Base-by-base conservation (phyloP, 2,113 vertebrate genomes). In the Indicator indicator region DNA sequence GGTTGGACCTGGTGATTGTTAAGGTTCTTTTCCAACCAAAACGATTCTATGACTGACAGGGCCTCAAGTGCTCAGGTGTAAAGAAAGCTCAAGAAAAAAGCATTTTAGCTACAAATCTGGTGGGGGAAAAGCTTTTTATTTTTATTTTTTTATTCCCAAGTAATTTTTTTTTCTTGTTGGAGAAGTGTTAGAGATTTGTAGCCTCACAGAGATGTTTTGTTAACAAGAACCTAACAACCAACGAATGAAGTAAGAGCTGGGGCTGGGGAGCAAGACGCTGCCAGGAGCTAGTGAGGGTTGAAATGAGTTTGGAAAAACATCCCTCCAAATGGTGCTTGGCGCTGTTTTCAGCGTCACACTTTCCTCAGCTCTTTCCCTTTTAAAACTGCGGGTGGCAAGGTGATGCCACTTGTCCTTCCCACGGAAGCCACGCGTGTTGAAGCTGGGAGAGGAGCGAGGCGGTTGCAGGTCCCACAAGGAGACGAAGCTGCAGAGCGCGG, bases 371-470 rank as follows among this genome's bases (percentile, higher is more conserved):
- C 52, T 44, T 40, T 14, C 16, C 36, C 1, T 7, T 9, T 52
- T 32, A 3, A 2, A 8, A 5, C 0, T 1, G 28, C 32, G 2
- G 50, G 42, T 46, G 89, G 54, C 27, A 1, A 4, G 54, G 55
- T 3, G 26, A 1, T 55, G 73, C 71, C n/a, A 0, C 63, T 20
- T 1, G 46, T 1, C 2, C 54, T 71, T 27, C 2, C 11, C 54
- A 0, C 12, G 5, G 11, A 7, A 5, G 36, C 33, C 58, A 0
- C 5, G 16, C 4, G 28, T 21, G 36, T 3, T 1, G 78, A 3
- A 7, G 71, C 38, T 7, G 3, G 59, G 7, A 4, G 10, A 3
- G 6, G 46, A 32, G 46, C 50, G 1, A 4, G 27, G 42, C 80
- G 83, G 50, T 5, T 16, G 68, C 87, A 58, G 85, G 72, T 88